phyloP scores from a whole-genome alignment of 2,797 vertebrate species.

The Glossophaga mutica region DNA sequence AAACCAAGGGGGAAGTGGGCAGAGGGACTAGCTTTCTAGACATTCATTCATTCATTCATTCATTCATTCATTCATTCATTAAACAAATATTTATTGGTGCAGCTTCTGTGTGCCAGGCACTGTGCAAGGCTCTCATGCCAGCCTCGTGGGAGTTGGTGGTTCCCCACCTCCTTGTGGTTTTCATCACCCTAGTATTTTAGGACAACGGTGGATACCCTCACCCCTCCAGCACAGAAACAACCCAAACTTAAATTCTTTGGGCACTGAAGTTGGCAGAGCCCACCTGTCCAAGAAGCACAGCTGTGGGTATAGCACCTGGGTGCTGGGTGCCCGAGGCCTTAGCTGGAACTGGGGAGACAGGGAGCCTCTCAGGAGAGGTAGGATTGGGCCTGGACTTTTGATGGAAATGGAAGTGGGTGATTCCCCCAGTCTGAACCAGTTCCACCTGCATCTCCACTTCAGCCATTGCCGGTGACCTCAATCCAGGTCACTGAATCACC shows the following conservation, averaged over 20 bases:
- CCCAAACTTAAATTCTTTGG: background rate
- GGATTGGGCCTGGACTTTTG: constrained; percentile 61
- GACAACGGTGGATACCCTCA: background rate
- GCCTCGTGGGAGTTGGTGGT: background rate
- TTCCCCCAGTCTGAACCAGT: constrained; percentile 67
- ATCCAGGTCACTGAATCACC: constrained; percentile 75
- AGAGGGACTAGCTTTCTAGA: background rate
- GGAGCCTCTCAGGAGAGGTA: constrained; percentile 43
- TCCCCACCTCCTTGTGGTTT: background rate
- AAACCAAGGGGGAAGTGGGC: background rate
- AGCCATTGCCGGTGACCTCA: constrained; percentile 64
- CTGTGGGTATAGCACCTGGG: background rate
- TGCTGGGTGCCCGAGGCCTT: background rate
- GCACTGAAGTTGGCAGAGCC: background rate
- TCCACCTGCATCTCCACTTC: constrained; percentile 70
- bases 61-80: background rate
- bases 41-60: background rate
- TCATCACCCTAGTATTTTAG: background rate
- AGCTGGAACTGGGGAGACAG: background rate
- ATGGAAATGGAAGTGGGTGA: constrained; percentile 64
- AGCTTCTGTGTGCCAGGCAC: background rate
- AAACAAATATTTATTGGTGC: background rate
- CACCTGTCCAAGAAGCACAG: background rate
- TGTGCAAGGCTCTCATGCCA: background rate
- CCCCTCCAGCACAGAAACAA: background rate